Percentiles rank a stretch among this genome's conserved stretches.
Conservation (phyloP, 2,797 vertebrate species). For the Chelmon rostratus region DNA sequence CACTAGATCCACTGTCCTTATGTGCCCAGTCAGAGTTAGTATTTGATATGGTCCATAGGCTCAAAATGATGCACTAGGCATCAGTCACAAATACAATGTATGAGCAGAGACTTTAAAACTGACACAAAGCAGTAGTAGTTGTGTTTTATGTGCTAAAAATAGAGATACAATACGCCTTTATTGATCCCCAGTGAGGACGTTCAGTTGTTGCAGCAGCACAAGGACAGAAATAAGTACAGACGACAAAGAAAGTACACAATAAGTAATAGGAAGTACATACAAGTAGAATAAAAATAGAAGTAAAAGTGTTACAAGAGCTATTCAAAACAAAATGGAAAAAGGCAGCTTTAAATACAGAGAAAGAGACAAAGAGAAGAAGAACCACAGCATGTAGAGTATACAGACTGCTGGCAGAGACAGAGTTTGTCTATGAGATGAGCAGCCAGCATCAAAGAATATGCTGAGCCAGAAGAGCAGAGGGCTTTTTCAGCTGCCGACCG, state of each 20-base stretch:
- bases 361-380: neutral
- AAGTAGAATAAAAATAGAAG: neutral
- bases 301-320: neutral
- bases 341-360: neutral
- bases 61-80: neutral
- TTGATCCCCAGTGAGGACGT: neutral
- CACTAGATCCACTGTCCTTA: neutral
- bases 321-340: neutral
- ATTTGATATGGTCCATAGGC: neutral
- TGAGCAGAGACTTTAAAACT: neutral
- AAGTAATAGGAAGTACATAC: neutral
- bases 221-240: neutral
- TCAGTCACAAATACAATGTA: neutral
- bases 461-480: constrained; percentile 34
- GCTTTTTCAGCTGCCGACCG: constrained; percentile 6
- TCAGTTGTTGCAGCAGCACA: neutral
- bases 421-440: constrained; percentile 29
- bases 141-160: neutral
- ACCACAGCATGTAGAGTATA: neutral
- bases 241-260: neutral
- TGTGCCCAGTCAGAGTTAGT: neutral
- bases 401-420: constrained; percentile 24
- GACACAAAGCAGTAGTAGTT: neutral
- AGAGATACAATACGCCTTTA: neutral
- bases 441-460: constrained; percentile 40